These are phyloP conservation scores for Notothenia rossii DNA, from an alignment of 2,113 vertebrate species.

Conservation along the genomic window DNA sequence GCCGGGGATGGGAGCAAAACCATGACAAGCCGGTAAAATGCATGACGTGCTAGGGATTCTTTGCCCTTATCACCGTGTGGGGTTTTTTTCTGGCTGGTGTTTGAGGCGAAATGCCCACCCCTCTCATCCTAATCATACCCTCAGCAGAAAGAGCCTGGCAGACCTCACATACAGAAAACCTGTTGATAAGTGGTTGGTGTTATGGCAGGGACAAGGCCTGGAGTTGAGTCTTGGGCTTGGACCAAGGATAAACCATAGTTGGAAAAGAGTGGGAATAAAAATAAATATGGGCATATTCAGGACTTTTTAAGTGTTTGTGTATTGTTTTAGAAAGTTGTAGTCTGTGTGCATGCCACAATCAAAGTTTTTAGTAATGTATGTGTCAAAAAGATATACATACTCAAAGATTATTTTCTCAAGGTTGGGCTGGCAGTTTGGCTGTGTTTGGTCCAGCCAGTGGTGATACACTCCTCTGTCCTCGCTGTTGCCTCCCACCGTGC, in stretches of 20 bases:
- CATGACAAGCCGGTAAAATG: constrained; percentile 75
- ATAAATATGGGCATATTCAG: neutral
- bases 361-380: constrained; percentile 16
- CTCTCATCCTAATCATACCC: constrained; percentile 67
- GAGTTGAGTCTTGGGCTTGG: constrained; percentile 43
- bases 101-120: constrained; percentile 59
- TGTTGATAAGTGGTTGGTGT: constrained; percentile 58
- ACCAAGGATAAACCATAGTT: constrained; percentile 30
- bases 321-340: constrained; percentile 13
- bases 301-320: constrained; percentile 1
- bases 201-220: constrained; percentile 18
- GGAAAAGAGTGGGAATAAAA: constrained; percentile 22
- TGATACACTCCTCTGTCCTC: constrained; percentile 84
- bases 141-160: constrained; percentile 57
- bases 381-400: constrained; percentile 16
- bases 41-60: constrained; percentile 74
- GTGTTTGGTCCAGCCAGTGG: constrained; percentile 59
- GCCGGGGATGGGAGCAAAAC: constrained; percentile 60
- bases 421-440: constrained; percentile 78
- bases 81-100: constrained; percentile 65
- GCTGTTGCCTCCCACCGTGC: constrained; percentile 85
- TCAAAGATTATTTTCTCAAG: constrained; percentile 19
- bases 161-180: constrained; percentile 70
- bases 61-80: constrained; percentile 65
- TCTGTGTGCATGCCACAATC: neutral